Evolutionary conservation across 2,113 vertebrate genomes (phyloP).

Genomic region (Colaptes auratus): DNA sequence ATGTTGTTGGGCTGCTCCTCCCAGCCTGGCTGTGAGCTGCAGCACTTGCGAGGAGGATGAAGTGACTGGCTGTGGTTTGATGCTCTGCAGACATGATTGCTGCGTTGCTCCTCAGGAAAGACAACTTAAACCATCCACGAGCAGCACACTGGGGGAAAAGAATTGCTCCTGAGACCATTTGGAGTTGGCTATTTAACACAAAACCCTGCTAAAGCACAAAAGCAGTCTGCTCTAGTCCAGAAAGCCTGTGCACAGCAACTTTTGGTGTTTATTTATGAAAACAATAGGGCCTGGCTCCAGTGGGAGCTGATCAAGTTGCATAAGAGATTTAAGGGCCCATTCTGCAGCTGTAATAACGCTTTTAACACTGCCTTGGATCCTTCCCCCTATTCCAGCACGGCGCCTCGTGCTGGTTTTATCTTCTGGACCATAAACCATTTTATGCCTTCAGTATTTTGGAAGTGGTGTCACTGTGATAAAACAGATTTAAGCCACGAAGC

Average conservation of each 20-base stretch:
- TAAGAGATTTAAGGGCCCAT: constrained; percentile 60
- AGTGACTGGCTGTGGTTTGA: not conserved
- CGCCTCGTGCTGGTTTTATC: constrained; percentile 6
- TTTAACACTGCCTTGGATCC: constrained; percentile 49
- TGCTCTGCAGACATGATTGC: not conserved
- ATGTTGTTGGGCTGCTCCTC: not conserved
- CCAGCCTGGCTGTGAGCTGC: not conserved
- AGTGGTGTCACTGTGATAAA: constrained; percentile 24
- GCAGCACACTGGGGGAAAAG: not conserved
- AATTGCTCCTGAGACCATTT: not conserved
- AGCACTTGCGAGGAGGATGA: fast-evolving
- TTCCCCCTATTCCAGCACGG: not conserved
- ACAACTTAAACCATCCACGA: not conserved
- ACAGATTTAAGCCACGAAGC: constrained; percentile 24
- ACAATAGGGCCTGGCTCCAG: constrained; percentile 20
- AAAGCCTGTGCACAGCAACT: constrained; percentile 37
- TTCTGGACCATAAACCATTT: constrained; percentile 46
- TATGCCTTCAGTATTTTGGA: constrained; percentile 47
- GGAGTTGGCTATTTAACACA: not conserved
- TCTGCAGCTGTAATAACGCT: constrained; percentile 47
- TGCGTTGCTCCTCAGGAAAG: not conserved
- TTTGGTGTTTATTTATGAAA: constrained; percentile 51
- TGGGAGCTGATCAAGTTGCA: constrained; percentile 55
- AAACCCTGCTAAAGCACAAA: not conserved
- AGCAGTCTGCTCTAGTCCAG: not conserved